phyloP scores from a whole-genome alignment of 2,888 invertebrate species.

The Drosophila falleni region DNA sequence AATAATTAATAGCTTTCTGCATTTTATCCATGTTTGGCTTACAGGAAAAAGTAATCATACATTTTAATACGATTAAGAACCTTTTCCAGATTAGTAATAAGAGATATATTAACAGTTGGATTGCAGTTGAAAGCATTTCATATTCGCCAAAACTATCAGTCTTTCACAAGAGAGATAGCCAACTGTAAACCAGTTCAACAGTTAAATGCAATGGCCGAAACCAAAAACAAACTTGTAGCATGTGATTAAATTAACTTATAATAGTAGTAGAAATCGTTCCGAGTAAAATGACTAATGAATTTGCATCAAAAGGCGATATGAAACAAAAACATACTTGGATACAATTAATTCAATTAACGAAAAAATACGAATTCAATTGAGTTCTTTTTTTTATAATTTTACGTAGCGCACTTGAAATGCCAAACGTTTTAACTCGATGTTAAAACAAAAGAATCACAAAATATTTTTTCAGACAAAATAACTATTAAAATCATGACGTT shows the following conservation, averaged over 20 bases:
- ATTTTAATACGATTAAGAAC: neutral
- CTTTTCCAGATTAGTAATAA: neutral
- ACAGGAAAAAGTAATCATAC: no score
- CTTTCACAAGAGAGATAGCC: conserved; percentile 29
- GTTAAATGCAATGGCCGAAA: conserved; percentile 52
- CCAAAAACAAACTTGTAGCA: conserved; percentile 20
- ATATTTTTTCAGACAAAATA: conserved; percentile 24
- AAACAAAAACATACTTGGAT: neutral
- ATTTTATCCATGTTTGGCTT: no score
- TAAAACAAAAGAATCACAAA: conserved; percentile 31
- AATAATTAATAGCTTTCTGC: no score
- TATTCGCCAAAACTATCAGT: neutral
- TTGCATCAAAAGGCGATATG: neutral
- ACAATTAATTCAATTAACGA: neutral
- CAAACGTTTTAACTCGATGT: conserved; percentile 42
- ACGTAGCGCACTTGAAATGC: conserved; percentile 41
- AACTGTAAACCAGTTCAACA: conserved; percentile 42
- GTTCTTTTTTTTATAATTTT: conserved; percentile 26
- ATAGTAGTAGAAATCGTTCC: neutral
- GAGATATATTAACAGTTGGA: no score
- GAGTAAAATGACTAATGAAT: conserved; percentile 12
- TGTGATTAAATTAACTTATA: conserved; percentile 15
- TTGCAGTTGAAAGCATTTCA: neutral
- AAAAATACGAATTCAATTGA: neutral
- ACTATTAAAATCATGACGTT: conserved; percentile 64